Evolutionary conservation across 1,140 invertebrate species (phyloP).

Genomic region (Trichonephila inaurata): DNA sequence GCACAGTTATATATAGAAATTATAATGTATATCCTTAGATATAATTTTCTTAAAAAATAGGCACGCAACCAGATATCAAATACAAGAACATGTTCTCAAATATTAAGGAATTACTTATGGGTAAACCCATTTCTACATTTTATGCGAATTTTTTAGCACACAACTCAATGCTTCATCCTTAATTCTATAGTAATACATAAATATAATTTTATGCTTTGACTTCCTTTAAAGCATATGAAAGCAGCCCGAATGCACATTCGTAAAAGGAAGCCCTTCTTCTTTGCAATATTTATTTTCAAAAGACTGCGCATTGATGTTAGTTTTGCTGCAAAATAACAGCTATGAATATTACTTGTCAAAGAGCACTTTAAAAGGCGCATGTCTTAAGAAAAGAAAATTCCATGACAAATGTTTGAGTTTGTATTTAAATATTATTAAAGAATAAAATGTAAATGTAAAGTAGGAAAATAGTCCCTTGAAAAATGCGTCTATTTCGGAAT

Average conservation of each 20-base stretch:
- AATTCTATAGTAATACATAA: not conserved
- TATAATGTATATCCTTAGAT: no score
- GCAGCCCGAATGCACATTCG: not conserved
- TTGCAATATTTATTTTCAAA: not conserved
- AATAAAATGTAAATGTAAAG: not conserved
- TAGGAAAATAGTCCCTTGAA: not conserved
- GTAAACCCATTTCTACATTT: no score
- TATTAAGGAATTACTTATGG: no score
- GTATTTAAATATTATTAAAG: conserved; percentile 8
- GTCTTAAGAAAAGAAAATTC: not conserved
- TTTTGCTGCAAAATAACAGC: not conserved
- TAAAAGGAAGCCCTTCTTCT: not conserved
- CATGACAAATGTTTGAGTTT: not conserved
- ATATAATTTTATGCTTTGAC: not conserved
- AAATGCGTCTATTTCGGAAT: not conserved
- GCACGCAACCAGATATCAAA: no score
- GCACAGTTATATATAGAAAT: no score
- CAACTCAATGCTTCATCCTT: no score
- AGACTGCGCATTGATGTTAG: not conserved
- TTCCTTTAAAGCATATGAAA: not conserved
- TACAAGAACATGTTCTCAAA: no score
- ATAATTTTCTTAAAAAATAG: no score
- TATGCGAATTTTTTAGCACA: no score
- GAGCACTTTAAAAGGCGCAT: not conserved
- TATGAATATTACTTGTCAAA: not conserved